Base-by-base conservation (phyloP, 2,113 vertebrate genomes). In the Bombycilla garrulus region DNA sequence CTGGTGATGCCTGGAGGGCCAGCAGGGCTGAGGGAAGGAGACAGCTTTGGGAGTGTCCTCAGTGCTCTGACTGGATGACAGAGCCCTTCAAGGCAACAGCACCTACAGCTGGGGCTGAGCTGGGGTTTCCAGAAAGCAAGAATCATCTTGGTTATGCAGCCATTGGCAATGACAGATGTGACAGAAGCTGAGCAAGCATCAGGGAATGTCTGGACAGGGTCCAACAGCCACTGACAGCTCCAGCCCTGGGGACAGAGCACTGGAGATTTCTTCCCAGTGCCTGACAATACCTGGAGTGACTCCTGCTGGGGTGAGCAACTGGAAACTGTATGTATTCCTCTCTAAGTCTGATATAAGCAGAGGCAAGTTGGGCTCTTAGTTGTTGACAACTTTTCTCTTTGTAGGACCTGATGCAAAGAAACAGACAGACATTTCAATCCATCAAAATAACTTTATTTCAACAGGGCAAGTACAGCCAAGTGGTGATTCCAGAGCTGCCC, bases 391-490 rank as follows among this genome's bases (percentile, higher is more conserved):
- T 11, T 8, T 67, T 80, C 36, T 74, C 72, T 57, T 28, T 58
- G 51, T 29, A 44, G 66, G n/a, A 44, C 23, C 8, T 74, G 54
- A 12, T 47, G 24, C 47, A 35, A 88, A 64, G 80, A 33, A 72
- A 56, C 31, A 45, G 1, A 1, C 11, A 36, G 58, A 45, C 19
- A 20, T 51, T 58, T 73, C 45, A 35, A 21, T 88, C 51, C 85
- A 90, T 50, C 54, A 91, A 67, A 95, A 73, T 33, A 69, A 57
- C 66, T 95, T 95, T 90, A 95, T 86, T 94, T 62, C 79, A 77
- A 70, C 42, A 54, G 64, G 91, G 87, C 92, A 88, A 50, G 61
- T 61, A 76, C 53, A 87, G 58, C 54, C 91, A 93, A 16, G 60
- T 20, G 47, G 58, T 25, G 78, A 91, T n/a, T 77, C 85, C 90